phyloP scores from a whole-genome alignment of 2,113 vertebrate species.

The Tetrax tetrax region DNA sequence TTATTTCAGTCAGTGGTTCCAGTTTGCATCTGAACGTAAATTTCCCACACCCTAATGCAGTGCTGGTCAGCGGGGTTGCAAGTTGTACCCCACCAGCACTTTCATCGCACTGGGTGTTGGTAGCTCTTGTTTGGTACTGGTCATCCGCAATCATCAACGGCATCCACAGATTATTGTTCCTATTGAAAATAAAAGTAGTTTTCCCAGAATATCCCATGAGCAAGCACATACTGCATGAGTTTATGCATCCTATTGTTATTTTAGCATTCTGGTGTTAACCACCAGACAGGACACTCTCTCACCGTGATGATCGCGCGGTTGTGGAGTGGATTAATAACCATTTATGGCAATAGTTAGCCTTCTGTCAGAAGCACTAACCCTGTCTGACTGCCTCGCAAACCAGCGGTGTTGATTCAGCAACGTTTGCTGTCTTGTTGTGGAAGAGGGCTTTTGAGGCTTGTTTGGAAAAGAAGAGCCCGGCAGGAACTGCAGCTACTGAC shows the following conservation, averaged over 20 bases:
- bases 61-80: no score
- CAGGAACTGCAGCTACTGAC: not conserved
- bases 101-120: not conserved
- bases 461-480: not conserved
- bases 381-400: not conserved
- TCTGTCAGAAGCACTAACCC: not conserved
- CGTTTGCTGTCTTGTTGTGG: not conserved
- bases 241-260: not conserved
- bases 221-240: not conserved
- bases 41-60: not conserved
- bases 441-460: not conserved
- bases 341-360: not conserved
- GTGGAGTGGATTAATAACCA: not conserved
- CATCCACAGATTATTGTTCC: not conserved
- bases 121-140: not conserved
- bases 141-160: not conserved
- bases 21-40: not conserved
- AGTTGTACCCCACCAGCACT: not conserved
- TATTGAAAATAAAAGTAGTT: not conserved
- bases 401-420: not conserved
- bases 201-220: not conserved
- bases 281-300: not conserved
- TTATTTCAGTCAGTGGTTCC: not conserved
- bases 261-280: not conserved
- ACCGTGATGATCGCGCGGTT: not conserved